phyloP scores from a whole-genome alignment of 1,140 invertebrate species.

The Paraescarpia echinospica region DNA sequence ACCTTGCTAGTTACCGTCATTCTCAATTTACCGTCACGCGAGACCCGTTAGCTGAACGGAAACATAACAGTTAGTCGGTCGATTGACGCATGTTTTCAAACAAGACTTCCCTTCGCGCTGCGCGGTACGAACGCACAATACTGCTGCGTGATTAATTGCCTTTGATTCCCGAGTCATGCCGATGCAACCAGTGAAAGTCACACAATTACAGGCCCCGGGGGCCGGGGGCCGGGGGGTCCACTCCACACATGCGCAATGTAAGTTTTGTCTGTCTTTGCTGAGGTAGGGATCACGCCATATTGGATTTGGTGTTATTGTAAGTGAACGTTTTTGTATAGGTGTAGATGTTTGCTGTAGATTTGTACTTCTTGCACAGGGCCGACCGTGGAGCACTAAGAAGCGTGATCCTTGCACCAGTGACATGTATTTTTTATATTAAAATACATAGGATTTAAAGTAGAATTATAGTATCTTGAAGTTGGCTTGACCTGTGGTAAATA shows the following conservation, averaged over 20 bases:
- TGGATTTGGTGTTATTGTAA: not conserved
- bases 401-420: too few species aligned
- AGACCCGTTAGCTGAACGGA: not conserved
- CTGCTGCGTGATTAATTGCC: not conserved
- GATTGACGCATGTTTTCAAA: not conserved
- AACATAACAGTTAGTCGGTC: not conserved
- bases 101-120: not conserved
- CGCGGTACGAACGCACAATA: not conserved
- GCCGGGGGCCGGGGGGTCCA: not conserved
- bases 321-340: too few species aligned
- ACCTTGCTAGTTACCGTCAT: too few species aligned
- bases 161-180: not conserved
- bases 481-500: too few species aligned
- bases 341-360: too few species aligned
- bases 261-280: not conserved
- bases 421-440: too few species aligned
- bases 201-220: not conserved
- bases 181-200: not conserved
- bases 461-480: too few species aligned
- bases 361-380: too few species aligned
- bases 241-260: not conserved
- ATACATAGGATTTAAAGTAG: too few species aligned
- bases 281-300: not conserved
- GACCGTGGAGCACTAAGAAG: too few species aligned
- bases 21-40: not conserved